Conservation (phyloP, 2,797 vertebrate genomes). For the Ctenochaetus hawaiiensis region DNA sequence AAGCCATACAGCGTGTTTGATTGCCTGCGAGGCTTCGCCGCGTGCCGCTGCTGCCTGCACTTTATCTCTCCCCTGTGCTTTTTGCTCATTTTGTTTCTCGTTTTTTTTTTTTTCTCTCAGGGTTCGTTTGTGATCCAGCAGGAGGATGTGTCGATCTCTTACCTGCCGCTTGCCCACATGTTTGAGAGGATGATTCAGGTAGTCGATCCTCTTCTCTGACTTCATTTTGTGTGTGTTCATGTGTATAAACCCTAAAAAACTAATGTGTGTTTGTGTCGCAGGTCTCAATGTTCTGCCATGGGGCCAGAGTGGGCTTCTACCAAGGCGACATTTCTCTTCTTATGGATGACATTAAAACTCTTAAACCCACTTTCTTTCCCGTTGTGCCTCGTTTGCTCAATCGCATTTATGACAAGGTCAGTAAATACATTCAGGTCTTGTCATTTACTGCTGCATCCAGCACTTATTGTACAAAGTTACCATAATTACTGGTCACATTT, state of each 20-base stretch:
- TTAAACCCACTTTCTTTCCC: conserved; percentile 87
- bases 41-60: conserved; percentile 31
- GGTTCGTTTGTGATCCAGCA: conserved; percentile 85
- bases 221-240: background rate
- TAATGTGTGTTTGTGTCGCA: conserved; percentile 47
- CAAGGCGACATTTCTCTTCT: conserved; percentile 87
- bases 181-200: conserved; percentile 90
- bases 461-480: background rate
- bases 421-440: background rate
- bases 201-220: conserved; percentile 11
- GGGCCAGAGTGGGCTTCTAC: conserved; percentile 87
- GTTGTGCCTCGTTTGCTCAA: conserved; percentile 88
- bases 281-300: conserved; percentile 87
- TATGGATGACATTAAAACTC: conserved; percentile 89
- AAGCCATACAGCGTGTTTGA: conserved; percentile 63
- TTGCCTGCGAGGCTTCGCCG: conserved; percentile 50
- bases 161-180: conserved; percentile 89
- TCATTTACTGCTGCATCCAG: background rate
- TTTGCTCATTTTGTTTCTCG: conserved; percentile 53
- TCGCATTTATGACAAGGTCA: conserved; percentile 88
- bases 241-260: conserved; percentile 10
- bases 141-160: conserved; percentile 88
- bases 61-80: conserved; percentile 64
- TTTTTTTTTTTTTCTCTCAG: conserved; percentile 63
- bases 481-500: background rate